Evolutionary conservation across 2,888 invertebrate genomes (phyloP), one percentile per base, ranked within the genome.

Genomic region (Ennomos erosarius): DNA sequence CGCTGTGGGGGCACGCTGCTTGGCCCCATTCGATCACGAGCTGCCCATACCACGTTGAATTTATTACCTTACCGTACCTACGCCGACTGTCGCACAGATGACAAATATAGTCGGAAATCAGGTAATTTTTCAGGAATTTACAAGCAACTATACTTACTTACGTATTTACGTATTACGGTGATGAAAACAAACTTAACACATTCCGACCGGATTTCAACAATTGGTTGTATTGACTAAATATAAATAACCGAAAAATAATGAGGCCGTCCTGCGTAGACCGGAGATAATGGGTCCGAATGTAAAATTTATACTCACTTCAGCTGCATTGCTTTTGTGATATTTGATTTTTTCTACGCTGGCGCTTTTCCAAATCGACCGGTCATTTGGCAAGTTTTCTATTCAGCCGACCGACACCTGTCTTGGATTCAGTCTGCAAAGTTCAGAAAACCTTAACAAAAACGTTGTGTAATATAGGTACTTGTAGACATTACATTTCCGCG

Each of bases 11-110:
- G 83, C 84, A 82, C 87, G 89, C 83, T 87, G 84, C 84, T 82
- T 87, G 89, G 84, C 87, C 90, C 84, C 88, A 88, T 88, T 90
- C 82, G 82, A 83, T 78, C 83, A 82, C 79, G 79, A 79, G 78
- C 77, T 80, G 81, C 79, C 85, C 82, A 85, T 90, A 90, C 89
- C 85, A 88, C 88, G 88, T 90, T 90, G 85, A 89, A 89, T 90
- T 90, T 90, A 90, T 87, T 80, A 84, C 84, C 84, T 84, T n/a
- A n/a, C n/a, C n/a, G n/a, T n/a, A 16, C 16, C 16, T 83, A 6
- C 26, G 26, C 26, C 26, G 26, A 26, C 85, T 79, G 85, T 82
- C 85, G 82, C 82, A 85, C 85, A 26, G 16, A 8, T 36, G 3
- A 78, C 83, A 75, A 45, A 88, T 75, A 85, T 85, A 26, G 26